Conservation (phyloP, 2,113 vertebrate species). For the Ranitomeya imitator region DNA sequence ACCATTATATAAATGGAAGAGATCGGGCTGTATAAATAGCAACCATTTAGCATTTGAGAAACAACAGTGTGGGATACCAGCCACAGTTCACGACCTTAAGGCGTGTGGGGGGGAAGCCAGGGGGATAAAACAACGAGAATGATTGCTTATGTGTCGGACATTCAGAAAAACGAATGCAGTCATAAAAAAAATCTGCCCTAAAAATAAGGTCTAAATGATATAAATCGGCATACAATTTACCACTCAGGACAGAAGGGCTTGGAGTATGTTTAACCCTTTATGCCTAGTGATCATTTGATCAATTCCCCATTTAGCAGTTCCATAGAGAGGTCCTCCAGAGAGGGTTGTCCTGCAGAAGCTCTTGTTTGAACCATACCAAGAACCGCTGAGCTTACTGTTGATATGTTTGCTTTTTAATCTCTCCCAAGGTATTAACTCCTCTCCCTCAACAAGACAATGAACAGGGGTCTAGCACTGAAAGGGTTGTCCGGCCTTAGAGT, state of each 20-base stretch:
- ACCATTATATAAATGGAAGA: slow-evolving; percentile 18
- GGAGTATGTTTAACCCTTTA: background rate
- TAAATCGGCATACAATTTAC: no score
- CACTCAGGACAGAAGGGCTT: background rate
- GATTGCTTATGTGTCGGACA: background rate
- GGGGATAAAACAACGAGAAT: background rate
- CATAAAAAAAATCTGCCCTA: background rate
- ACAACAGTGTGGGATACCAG: background rate
- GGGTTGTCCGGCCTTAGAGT: no score
- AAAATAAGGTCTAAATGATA: background rate
- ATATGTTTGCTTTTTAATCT: no score
- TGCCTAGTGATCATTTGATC: background rate
- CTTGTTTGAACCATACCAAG: no score
- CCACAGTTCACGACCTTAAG: background rate
- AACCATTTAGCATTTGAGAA: slow-evolving; percentile 9
- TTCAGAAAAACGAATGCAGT: background rate
- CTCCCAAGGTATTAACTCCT: no score
- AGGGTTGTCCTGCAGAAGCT: no score
- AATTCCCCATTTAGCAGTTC: background rate
- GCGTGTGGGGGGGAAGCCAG: background rate
- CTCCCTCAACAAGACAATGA: no score
- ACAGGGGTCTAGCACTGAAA: no score
- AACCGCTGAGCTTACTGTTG: no score
- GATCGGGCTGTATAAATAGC: background rate
- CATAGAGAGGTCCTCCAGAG: no score